phyloP scores from a whole-genome alignment of 2,113 vertebrate species.

The Jacana jacana region DNA sequence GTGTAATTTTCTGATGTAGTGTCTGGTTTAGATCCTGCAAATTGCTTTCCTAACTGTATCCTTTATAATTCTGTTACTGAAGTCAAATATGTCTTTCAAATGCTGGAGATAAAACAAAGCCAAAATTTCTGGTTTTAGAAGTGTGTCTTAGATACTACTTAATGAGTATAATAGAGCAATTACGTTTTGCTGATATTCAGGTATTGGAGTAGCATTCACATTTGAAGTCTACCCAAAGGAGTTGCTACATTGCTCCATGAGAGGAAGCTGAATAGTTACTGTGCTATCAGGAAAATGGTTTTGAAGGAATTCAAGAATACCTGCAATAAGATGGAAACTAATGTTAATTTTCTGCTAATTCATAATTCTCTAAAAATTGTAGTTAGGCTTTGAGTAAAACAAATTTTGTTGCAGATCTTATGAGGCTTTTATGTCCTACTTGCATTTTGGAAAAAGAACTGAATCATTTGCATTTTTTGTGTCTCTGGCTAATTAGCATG shows the following conservation, averaged over 20 bases:
- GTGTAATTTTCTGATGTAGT: not conserved
- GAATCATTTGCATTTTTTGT: conserved; percentile 15
- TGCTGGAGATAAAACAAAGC: not conserved
- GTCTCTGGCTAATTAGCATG: conserved; percentile 1
- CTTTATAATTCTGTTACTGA: not conserved
- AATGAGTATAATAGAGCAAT: not conserved
- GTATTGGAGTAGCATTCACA: not conserved
- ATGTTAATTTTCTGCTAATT: not conserved
- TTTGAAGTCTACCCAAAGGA: not conserved
- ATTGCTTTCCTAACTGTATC: not conserved
- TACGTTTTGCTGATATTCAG: not conserved
- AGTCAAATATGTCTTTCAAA: not conserved
- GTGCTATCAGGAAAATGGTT: not conserved
- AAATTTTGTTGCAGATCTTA: not conserved
- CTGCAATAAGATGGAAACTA: not conserved
- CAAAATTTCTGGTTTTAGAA: not conserved
- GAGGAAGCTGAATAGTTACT: not conserved
- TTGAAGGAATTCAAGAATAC: not conserved
- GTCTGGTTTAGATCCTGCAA: not conserved
- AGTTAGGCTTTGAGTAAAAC: not conserved
- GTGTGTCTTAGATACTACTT: not conserved
- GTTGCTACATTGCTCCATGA: not conserved
- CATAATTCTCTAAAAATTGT: not conserved
- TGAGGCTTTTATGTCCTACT: not conserved
- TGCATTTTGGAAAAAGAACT: not conserved